Base-by-base conservation (phyloP, 2,888 invertebrate species). In the Chloroclystis v-ata region DNA sequence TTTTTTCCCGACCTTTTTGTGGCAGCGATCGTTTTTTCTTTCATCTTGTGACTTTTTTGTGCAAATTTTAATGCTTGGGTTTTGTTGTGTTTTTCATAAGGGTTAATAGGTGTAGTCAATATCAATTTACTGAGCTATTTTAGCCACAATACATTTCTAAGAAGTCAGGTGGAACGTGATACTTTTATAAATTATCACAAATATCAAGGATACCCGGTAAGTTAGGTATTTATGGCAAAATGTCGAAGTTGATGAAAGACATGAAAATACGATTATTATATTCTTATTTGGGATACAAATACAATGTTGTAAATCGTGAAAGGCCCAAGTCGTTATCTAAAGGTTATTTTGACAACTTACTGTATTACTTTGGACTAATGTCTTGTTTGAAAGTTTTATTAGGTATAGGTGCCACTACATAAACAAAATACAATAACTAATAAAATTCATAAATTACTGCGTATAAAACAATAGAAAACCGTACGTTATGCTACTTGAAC, bases 131-230 rank as follows among this genome's bases (percentile, higher is more conserved):
- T 62, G 0, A 55, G 46, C 38, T 60, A 59, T 58, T 64, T 57
- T 47, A 35, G 54, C 54, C 58, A 65, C 73, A 68, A 72, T 69
- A 61, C 37, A 24, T 57, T 82, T 81, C 78, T 66, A 66, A 68
- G 77, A 78, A 81, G 57, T 60, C 57, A 54, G 67, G 63, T 65
- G 58, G 81, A 78, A 82, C 68, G 49, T 67, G 78, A 82, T 81
- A 81, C 72, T 67, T 69, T 68, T 61, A 54, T 67, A 55, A 58
- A 49, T 56, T 63, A 60, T n/a, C n/a, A n/a, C n/a, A n/a, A n/a
- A n/a, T n/a, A n/a, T n/a, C 63, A 69, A 68, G 65, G 68, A 57
- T 44, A 62, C 48, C 41, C 43, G 60, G 61, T 65, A 56, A 37
- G 55, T 70, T 67, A 62, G 63, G 52, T 56, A 28, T 9, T 32